Conservation (phyloP, 2,888 invertebrate genomes). For the Mythimna impura region DNA sequence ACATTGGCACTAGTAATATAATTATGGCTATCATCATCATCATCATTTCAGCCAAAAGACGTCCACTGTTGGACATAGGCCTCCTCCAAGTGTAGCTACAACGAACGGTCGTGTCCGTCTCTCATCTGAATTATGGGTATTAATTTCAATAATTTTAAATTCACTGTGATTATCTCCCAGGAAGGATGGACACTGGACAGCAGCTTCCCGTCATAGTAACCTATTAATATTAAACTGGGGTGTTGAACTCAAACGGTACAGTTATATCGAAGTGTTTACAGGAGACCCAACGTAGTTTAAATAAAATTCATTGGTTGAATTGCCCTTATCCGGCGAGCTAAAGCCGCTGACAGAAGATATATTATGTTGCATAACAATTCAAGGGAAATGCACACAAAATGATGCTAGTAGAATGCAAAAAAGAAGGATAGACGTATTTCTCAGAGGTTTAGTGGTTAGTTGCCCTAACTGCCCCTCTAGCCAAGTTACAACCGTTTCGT, state of each 20-base stretch:
- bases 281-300: conserved; percentile 44
- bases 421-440: no score
- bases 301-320: conserved; percentile 63
- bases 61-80: no score
- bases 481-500: no score
- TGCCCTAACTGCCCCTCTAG: no score
- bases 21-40: no score
- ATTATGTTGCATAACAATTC: conserved; percentile 12
- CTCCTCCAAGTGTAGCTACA: no score
- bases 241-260: conserved; percentile 53
- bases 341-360: conserved; percentile 18
- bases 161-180: not conserved
- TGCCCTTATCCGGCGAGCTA: conserved; percentile 58
- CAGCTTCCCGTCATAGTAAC: conserved; percentile 19
- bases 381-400: conserved; percentile 32
- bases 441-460: no score
- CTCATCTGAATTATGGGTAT: not conserved
- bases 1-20: no score
- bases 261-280: conserved; percentile 34
- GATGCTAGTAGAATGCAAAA: not conserved
- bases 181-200: conserved; percentile 4
- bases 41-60: no score
- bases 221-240: conserved; percentile 19
- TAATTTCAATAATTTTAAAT: not conserved
- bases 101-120: no score